Conservation (phyloP, 1,140 invertebrate genomes). For the Zaprionus vittiger region DNA sequence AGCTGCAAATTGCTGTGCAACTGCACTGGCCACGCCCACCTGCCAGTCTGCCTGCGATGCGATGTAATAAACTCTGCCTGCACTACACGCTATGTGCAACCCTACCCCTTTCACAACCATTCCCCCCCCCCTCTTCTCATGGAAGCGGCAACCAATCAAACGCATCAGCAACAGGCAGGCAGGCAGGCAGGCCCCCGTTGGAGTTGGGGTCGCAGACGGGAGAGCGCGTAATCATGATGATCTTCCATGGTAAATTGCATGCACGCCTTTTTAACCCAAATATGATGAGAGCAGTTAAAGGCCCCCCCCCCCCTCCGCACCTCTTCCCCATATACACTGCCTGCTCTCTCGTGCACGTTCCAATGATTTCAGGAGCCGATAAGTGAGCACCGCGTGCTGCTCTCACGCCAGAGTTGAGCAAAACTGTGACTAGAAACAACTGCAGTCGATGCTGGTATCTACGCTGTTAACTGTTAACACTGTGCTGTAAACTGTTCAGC, state of each 20-base stretch:
- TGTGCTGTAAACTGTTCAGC: neutral
- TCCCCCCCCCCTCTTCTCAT: slow-evolving; percentile 19
- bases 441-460: neutral
- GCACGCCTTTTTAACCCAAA: slow-evolving; percentile 78
- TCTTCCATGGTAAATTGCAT: slow-evolving; percentile 67
- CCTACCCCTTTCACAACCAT: too few relatives aligned
- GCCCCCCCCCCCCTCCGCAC: neutral
- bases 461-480: neutral
- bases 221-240: slow-evolving; percentile 47
- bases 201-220: neutral
- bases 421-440: neutral
- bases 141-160: slow-evolving; percentile 56
- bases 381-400: slow-evolving; percentile 36
- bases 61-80: slow-evolving; percentile 10
- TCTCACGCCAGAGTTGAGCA: neutral
- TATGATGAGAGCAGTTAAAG: slow-evolving; percentile 41
- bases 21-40: slow-evolving; percentile 41
- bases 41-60: slow-evolving; percentile 13
- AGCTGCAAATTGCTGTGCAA: slow-evolving; percentile 12
- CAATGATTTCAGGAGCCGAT: slow-evolving; percentile 60
- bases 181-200: neutral
- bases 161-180: slow-evolving; percentile 50
- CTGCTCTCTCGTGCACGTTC: slow-evolving; percentile 9
- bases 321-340: neutral
- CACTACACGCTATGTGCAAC: neutral